Evolutionary conservation across 1,140 invertebrate species (phyloP), one percentile per base, ranked within the genome.

Genomic region (Meteorus sp.): DNA sequence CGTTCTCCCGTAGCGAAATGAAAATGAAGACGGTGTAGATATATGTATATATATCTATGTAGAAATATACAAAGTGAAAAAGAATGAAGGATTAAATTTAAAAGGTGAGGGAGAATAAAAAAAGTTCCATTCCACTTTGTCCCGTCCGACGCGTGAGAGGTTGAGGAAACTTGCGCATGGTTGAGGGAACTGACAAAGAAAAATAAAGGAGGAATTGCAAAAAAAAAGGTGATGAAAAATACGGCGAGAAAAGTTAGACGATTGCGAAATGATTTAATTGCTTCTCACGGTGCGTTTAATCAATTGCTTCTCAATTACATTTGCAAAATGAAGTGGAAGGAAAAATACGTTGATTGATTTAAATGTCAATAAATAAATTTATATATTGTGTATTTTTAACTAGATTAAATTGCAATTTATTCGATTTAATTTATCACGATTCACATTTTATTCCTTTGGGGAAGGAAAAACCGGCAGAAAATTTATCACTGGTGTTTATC

Each of bases 181-280:
- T n/a, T 29, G 9, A 29, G 27, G 9, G 9, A 29, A 29, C 9
- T 29, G n/a, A n/a, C 27, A 29, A 29, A 5, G 4, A 29, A 9
- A 29, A 9, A 29, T 29, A 9, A 29, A 29, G 9, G 27, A 9
- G 27, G 27, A 29, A n/a, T n/a, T n/a, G n/a, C n/a, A n/a, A n/a
- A n/a, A n/a, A 33, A 33, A 33, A 9, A 33, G 8, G 31, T 33
- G 35, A 39, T 3, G 35, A 39, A 39, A 39, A 15, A 2, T 15
- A 39, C 13, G 8, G 3, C 3, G 9, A 31, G 43, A 56, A 22
- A 29, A 47, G 41, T 45, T 29, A 45, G 37, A 45, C 9, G 41
- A 48, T 47, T 57, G 31, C 43, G 25, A 57, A 57, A 57, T 35
- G 35, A 35, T 57, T 37, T 48, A 57, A 57, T 57, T 56, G 54